Percentiles rank a stretch among this genome's conserved stretches.
Evolutionary conservation across 2,888 invertebrate genomes (phyloP).

Genomic region (Trachelus stipa): DNA sequence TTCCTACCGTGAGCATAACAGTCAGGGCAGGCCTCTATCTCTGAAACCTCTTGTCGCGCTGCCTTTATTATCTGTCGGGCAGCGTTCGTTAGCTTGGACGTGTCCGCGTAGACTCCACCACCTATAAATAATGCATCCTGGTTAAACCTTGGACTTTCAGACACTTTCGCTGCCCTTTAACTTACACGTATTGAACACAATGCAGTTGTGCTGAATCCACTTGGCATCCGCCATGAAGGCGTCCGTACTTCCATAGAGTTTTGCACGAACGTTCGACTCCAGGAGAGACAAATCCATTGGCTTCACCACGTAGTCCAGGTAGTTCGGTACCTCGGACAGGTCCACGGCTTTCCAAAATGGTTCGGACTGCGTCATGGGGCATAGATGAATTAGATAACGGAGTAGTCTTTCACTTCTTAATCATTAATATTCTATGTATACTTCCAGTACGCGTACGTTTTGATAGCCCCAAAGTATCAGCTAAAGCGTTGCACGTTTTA

Average conservation of each 20-base stretch:
- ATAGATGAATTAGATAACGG: conserved; percentile 19
- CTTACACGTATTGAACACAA: conserved; percentile 90
- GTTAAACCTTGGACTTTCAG: background rate
- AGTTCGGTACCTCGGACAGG: conserved; percentile 77
- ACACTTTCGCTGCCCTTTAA: conserved; percentile 30
- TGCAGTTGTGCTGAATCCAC: conserved; percentile 95
- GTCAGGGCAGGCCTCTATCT: conserved; percentile 93
- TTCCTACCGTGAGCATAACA: conserved; percentile 88
- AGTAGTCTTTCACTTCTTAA: background rate
- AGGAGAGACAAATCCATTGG: conserved; percentile 87
- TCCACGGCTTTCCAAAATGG: conserved; percentile 85
- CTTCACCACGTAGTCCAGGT: conserved; percentile 84
- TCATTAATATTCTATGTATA: background rate
- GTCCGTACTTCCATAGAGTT: conserved; percentile 86
- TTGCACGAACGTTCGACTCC: conserved; percentile 80
- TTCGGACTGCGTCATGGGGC: conserved; percentile 72
- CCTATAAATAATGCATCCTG: conserved; percentile 66
- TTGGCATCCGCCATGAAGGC: conserved; percentile 91
- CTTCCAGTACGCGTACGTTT: background rate
- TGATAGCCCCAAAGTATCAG: background rate
- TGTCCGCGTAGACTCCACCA: conserved; percentile 67
- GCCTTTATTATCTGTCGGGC: conserved; percentile 86
- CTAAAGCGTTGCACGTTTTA: background rate
- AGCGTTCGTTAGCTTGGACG: conserved; percentile 78
- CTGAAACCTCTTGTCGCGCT: conserved; percentile 88